These are phyloP conservation scores for Kradibia gibbosae DNA, from an alignment of 1,140 invertebrate genomes.

Conservation along the genomic window DNA sequence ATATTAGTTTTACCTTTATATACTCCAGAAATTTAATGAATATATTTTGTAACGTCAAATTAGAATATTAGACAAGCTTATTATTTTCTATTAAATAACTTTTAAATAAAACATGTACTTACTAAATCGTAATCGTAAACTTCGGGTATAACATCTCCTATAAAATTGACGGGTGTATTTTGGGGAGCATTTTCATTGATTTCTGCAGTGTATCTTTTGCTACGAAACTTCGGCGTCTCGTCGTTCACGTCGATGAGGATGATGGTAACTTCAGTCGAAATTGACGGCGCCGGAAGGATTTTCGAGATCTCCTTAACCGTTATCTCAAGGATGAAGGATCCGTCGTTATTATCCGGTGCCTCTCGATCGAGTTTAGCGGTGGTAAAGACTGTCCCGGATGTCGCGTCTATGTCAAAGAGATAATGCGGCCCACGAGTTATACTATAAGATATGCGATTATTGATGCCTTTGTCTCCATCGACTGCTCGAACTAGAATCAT, in stretches of 20 bases:
- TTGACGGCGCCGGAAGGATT: slow-evolving; percentile 80
- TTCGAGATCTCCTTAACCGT: slow-evolving; percentile 77
- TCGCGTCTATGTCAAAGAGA: slow-evolving; percentile 84
- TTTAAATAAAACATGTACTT: slow-evolving; percentile 48
- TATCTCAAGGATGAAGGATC: slow-evolving; percentile 90
- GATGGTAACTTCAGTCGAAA: slow-evolving; percentile 91
- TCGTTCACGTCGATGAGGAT: slow-evolving; percentile 96
- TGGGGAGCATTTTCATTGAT: slow-evolving; percentile 93
- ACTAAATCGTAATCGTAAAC: slow-evolving; percentile 95
- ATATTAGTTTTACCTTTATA: neutral
- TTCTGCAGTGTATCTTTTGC: slow-evolving; percentile 85
- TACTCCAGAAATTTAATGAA: neutral
- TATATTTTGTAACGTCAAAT: neutral
- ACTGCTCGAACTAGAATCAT: slow-evolving; percentile 83
- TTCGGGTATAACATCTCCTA: slow-evolving; percentile 85
- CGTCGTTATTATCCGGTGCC: slow-evolving; percentile 83
- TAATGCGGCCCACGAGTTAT: slow-evolving; percentile 82
- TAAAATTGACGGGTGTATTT: slow-evolving; percentile 91
- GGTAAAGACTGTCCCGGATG: slow-evolving; percentile 86
- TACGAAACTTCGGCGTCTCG: slow-evolving; percentile 89
- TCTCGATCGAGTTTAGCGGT: slow-evolving; percentile 86
- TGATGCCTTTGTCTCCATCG: slow-evolving; percentile 92
- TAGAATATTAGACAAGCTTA: neutral
- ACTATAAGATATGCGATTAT: slow-evolving; percentile 89
- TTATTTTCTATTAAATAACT: no score